These are phyloP conservation scores for Camelus bactrianus DNA, from an alignment of 2,113 vertebrate genomes.

Conservation along the genomic window DNA sequence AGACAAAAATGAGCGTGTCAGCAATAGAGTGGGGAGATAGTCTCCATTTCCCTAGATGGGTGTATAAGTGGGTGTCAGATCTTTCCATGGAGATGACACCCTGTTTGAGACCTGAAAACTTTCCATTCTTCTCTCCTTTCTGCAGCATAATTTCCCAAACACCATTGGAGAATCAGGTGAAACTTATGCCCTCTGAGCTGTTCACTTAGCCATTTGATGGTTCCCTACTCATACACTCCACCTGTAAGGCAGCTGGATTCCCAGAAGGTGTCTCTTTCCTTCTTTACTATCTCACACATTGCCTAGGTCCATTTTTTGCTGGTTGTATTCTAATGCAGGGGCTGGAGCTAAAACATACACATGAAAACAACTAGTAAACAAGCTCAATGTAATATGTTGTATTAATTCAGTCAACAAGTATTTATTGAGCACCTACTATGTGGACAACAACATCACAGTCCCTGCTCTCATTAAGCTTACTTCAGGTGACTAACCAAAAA, in stretches of 20 bases:
- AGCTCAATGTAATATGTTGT: background rate
- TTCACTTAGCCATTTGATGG: background rate
- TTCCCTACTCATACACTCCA: background rate
- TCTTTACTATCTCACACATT: background rate
- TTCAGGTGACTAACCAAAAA: background rate
- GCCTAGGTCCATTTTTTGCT: background rate
- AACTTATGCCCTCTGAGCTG: background rate
- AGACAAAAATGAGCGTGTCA: background rate
- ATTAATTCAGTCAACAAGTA: background rate
- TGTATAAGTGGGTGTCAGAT: background rate
- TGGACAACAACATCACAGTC: background rate
- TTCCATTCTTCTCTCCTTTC: background rate
- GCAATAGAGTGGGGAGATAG: background rate
- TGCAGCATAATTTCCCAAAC: background rate
- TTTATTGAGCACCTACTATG: background rate
- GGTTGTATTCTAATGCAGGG: background rate
- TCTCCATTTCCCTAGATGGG: background rate
- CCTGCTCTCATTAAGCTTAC: background rate
- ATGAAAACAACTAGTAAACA: slow-evolving; percentile 6
- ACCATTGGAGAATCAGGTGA: background rate
- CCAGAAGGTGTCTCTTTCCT: background rate
- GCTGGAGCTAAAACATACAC: background rate
- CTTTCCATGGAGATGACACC: background rate
- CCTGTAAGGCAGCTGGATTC: background rate
- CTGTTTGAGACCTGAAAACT: background rate